Evolutionary conservation across 2,797 vertebrate genomes (phyloP), one percentile per base, ranked within the genome.

Genomic region (Argya squamiceps): DNA sequence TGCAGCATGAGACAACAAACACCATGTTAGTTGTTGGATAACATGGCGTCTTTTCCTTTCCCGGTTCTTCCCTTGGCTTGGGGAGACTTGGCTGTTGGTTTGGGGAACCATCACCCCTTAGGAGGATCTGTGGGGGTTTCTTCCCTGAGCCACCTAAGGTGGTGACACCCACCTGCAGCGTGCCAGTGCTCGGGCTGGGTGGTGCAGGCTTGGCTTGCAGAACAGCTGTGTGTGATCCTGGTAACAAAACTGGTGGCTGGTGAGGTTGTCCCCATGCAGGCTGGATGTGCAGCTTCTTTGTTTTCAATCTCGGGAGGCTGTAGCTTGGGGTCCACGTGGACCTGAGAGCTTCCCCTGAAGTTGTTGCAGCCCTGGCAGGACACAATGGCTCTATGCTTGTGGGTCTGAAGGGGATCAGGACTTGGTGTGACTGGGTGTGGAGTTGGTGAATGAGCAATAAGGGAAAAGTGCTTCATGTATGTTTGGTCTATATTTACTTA

Each of bases 321-420:
- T 30, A 60, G 30, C 2, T 2, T 58, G 19, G 5, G 13, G 3
- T 44, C 2, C 55, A 7, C 2, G 0, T 39, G 32, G 46, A 36
- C 9, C 13, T 0, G 1, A 55, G 50, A 59, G 16, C 19, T 44
- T 63, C 10, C 2, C 1, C 8, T 17, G 47, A 21, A 65, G 52
- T 5, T 71, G 12, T 13, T 27, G 20, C 18, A n/a, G n/a, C 2
- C 1, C 79, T 80, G 43, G n/a, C 36, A 62, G 59, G 29, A 23
- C 11, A 4, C 0, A 2, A 4, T n/a, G 9, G 32, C 30, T 30
- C 29, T 0, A 0, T 22, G 32, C 12, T 14, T 2, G 1, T 32
- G 15, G 22, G 8, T 14, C 27, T 77, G 27, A 24, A 27, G 8
- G 12, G 20, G 5, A 24, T 13, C 6, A 32, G 32, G 15, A 3